phyloP scores from a whole-genome alignment of 2,113 vertebrate genomes.

The Ptychochromis oligacanthus region DNA sequence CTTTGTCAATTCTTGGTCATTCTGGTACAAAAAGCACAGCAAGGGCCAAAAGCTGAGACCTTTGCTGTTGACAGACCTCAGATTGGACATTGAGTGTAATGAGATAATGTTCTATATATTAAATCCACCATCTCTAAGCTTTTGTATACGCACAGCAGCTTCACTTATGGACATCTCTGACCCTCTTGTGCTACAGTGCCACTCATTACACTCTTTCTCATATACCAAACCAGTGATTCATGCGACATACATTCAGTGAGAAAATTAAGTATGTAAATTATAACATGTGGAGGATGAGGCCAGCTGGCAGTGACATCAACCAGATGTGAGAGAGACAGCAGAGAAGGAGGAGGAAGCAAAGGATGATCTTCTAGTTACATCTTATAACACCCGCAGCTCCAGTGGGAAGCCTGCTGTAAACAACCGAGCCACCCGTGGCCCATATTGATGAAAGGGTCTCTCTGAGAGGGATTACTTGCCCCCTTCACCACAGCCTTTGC shows the following conservation, averaged over 20 bases:
- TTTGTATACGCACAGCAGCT: background rate
- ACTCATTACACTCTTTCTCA: constrained; percentile 19
- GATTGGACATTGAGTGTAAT: background rate
- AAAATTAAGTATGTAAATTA: constrained; percentile 38
- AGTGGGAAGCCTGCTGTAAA: constrained; percentile 57
- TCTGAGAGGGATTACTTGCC: constrained; percentile 52
- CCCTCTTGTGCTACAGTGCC: background rate
- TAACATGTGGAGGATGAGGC: constrained; percentile 25
- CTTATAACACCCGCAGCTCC: constrained; percentile 42
- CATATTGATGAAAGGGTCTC: constrained; percentile 70
- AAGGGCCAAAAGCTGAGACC: constrained; percentile 51
- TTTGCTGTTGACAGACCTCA: constrained; percentile 53
- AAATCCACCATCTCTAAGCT: background rate
- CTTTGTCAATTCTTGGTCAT: constrained; percentile 29
- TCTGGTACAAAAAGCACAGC: constrained; percentile 44
- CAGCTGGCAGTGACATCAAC: constrained; percentile 15
- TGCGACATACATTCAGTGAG: background rate
- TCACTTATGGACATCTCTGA: background rate
- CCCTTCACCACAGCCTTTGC: constrained; percentile 39
- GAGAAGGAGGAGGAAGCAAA: constrained; percentile 16
- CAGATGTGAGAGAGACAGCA: constrained; percentile 45
- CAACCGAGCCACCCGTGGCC: constrained; percentile 57
- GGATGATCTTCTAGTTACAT: constrained; percentile 48
- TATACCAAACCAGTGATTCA: constrained; percentile 19
- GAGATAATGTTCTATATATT: background rate